Evolutionary conservation across 1,140 invertebrate genomes (phyloP).

Genomic region (Ceratitis capitata): DNA sequence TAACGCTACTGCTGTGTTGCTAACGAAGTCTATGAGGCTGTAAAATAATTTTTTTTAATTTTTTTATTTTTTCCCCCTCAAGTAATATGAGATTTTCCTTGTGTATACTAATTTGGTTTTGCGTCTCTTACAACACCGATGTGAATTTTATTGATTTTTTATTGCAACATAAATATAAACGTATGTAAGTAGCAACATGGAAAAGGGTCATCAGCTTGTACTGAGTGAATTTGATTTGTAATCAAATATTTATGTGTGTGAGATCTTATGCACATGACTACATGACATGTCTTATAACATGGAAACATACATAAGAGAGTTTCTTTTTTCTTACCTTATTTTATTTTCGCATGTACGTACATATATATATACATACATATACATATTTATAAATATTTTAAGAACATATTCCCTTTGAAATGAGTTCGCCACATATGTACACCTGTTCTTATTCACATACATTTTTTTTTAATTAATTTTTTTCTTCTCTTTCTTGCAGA

Average conservation of each 20-base stretch:
- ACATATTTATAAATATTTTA: not conserved
- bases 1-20: not conserved
- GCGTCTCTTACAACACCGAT: not conserved
- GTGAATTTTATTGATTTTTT: not conserved
- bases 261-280: not conserved
- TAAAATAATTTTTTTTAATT: not conserved
- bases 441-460: not conserved
- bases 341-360: not conserved
- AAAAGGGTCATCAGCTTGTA: not conserved
- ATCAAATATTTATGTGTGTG: not conserved
- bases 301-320: not conserved
- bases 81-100: constrained; percentile 16
- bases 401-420: not conserved
- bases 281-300: not conserved
- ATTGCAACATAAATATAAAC: not conserved
- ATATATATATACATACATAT: not conserved
- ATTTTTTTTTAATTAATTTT: not conserved
- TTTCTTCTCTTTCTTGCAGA: constrained; percentile 70
- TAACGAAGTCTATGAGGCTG: constrained; percentile 1
- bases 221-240: not conserved
- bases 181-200: not conserved
- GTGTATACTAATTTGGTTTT: not conserved
- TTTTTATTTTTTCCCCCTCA: too few relatives aligned
- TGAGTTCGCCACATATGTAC: too few relatives aligned
- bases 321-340: not conserved